phyloP scores from a whole-genome alignment of 2,113 vertebrate genomes.

The Dicaeum eximium region DNA sequence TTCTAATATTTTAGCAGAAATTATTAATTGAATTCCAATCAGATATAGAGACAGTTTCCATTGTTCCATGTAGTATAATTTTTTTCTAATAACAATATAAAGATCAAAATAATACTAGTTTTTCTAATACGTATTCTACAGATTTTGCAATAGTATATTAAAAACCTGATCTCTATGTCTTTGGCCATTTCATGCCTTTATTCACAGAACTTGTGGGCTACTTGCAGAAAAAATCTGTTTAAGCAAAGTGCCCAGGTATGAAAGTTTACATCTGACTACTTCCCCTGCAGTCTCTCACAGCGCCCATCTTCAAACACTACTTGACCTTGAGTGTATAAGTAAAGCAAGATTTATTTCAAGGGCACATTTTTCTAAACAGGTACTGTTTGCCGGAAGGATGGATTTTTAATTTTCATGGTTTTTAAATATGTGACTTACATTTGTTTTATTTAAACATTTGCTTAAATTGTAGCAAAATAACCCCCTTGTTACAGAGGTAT shows the following conservation, averaged over 20 bases:
- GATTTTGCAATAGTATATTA: not conserved
- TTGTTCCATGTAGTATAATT: accelerated
- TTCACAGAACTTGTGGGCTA: not conserved
- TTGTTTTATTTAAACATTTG: not conserved
- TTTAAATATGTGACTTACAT: accelerated
- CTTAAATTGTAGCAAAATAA: not conserved
- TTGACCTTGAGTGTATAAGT: not conserved
- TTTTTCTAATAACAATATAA: not conserved
- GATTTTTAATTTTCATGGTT: not conserved
- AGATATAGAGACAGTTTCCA: not conserved
- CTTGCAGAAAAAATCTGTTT: not conserved
- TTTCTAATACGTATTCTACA: not conserved
- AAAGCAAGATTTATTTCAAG: not conserved
- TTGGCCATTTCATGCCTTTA: not conserved
- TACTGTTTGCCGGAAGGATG: not conserved
- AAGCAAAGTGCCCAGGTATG: not conserved
- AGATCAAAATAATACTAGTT: not conserved
- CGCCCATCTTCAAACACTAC: not conserved
- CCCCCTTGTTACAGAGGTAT: not conserved
- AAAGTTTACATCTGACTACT: not conserved
- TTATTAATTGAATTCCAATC: not conserved
- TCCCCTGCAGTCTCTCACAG: not conserved
- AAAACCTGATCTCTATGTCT: not conserved
- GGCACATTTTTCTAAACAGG: not conserved
- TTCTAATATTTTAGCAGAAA: not conserved